Percentiles rank a stretch among this genome's conserved stretches.
These are phyloP conservation scores for Gymnocephalus cernua DNA, from an alignment of 2,113 vertebrate species.

Conservation along the genomic window DNA sequence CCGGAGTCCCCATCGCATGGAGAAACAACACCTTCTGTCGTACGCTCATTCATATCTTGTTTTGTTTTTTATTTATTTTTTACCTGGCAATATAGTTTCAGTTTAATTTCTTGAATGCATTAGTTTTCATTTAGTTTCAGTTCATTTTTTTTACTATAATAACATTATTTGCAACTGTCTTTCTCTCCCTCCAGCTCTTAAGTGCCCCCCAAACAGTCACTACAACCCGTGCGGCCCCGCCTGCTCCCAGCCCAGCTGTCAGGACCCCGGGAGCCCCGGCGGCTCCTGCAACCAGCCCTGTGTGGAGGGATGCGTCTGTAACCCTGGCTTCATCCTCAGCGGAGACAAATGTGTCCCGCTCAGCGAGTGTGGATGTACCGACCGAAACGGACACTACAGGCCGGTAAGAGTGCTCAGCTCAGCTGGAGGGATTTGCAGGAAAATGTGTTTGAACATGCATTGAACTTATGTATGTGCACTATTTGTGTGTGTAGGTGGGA, in stretches of 20 bases:
- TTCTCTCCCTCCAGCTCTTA: constrained; percentile 77
- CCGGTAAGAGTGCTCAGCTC: constrained; percentile 74
- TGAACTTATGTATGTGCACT: not conserved
- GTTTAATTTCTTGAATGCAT: no score
- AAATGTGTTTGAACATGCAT: not conserved
- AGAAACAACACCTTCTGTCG: constrained; percentile 90
- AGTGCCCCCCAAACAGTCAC: constrained; percentile 82
- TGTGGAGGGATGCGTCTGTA: constrained; percentile 87
- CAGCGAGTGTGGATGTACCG: constrained; percentile 86
- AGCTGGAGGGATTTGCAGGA: not conserved
- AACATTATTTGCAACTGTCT: not conserved
- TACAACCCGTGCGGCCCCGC: constrained; percentile 83
- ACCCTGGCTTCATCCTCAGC: constrained; percentile 82
- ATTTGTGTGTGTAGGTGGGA: constrained; percentile 77
- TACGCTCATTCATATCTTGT: no score
- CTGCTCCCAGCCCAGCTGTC: constrained; percentile 85
- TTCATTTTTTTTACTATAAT: no score
- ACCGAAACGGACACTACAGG: constrained; percentile 83
- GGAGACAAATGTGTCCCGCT: constrained; percentile 87
- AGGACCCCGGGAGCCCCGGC: constrained; percentile 52
- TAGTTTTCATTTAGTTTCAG: no score
- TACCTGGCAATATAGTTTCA: no score
- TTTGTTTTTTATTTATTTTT: no score
- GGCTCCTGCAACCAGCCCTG: constrained; percentile 82
- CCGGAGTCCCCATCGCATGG: constrained; percentile 86